Conservation (phyloP, 2,113 vertebrate genomes). For the Barbus barbus region DNA sequence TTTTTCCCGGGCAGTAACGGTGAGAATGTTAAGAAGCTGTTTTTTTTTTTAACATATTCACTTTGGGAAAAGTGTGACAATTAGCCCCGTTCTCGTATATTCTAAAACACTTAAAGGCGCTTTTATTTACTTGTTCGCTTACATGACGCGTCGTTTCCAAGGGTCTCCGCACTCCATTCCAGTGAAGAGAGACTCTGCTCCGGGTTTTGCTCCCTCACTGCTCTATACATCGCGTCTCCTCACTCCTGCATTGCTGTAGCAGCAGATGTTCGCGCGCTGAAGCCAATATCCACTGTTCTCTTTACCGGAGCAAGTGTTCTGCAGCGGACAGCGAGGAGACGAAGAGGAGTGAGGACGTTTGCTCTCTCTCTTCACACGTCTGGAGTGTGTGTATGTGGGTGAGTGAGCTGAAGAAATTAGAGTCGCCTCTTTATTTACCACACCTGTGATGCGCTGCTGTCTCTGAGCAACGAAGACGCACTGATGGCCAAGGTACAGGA, state of each 20-base stretch:
- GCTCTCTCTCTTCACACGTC: not conserved
- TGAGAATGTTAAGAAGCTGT: not conserved
- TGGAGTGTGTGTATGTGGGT: conserved; percentile 6
- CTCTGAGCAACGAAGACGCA: conserved; percentile 74
- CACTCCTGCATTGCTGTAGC: conserved; percentile 75
- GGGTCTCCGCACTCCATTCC: conserved; percentile 66
- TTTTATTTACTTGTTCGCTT: conserved; percentile 21
- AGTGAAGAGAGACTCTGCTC: conserved; percentile 63
- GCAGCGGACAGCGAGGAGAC: conserved; percentile 53
- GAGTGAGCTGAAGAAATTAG: conserved; percentile 31
- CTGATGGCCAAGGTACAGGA: conserved; percentile 66
- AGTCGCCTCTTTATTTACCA: conserved; percentile 62
- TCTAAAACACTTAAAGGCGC: not conserved
- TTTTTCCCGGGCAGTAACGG: too few species aligned
- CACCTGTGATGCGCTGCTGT: conserved; percentile 80
- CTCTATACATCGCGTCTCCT: conserved; percentile 62
- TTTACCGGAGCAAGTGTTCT: conserved; percentile 62
- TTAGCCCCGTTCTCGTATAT: not conserved
- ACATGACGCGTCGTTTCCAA: conserved; percentile 36
- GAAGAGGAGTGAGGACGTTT: conserved; percentile 52
- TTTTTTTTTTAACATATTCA: not conserved
- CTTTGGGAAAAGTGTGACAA: not conserved
- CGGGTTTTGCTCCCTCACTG: conserved; percentile 74
- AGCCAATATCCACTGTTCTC: conserved; percentile 62
- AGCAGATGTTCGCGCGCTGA: conserved; percentile 73